phyloP scores from a whole-genome alignment of 2,113 vertebrate species.

The Ammodytes marinus region DNA sequence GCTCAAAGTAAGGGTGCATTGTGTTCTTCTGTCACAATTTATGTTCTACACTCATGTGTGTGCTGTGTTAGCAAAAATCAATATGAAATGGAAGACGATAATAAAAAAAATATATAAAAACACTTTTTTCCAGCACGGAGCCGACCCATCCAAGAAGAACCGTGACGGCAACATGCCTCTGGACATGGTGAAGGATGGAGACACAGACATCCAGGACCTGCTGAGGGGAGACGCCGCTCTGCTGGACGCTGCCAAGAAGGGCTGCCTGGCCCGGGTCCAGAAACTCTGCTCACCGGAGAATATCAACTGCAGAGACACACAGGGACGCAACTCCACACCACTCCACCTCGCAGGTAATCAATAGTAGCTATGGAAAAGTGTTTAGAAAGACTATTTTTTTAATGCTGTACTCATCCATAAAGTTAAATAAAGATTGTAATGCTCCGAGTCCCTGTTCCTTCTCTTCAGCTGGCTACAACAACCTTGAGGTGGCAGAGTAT shows the following conservation, averaged over 20 bases:
- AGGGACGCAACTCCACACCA: conserved; percentile 97
- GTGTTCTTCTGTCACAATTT: background rate
- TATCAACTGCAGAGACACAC: conserved; percentile 98
- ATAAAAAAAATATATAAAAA: background rate
- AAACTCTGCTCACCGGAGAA: conserved; percentile 97
- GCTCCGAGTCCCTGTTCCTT: background rate
- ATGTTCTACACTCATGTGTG: background rate
- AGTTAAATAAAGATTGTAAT: background rate
- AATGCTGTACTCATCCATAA: background rate
- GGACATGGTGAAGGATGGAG: conserved; percentile 98
- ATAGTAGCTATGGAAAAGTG: background rate
- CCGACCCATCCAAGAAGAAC: conserved; percentile 98
- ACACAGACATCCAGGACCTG: conserved; percentile 98
- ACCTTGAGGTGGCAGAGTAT: conserved; percentile 98
- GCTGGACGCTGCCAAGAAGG: conserved; percentile 97
- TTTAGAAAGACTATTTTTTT: background rate
- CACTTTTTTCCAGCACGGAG: conserved; percentile 89
- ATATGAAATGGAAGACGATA: background rate
- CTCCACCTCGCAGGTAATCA: conserved; percentile 93
- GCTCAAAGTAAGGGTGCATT: conserved; percentile 85
- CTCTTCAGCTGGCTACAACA: conserved; percentile 97
- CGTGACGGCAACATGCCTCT: conserved; percentile 97
- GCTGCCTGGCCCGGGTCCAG: conserved; percentile 96
- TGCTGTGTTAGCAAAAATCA: background rate
- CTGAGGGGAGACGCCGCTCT: conserved; percentile 95